Evolutionary conservation across 2,888 invertebrate genomes (phyloP), one percentile per base, ranked within the genome.

Genomic region (Exephanes ischioxanthus): DNA sequence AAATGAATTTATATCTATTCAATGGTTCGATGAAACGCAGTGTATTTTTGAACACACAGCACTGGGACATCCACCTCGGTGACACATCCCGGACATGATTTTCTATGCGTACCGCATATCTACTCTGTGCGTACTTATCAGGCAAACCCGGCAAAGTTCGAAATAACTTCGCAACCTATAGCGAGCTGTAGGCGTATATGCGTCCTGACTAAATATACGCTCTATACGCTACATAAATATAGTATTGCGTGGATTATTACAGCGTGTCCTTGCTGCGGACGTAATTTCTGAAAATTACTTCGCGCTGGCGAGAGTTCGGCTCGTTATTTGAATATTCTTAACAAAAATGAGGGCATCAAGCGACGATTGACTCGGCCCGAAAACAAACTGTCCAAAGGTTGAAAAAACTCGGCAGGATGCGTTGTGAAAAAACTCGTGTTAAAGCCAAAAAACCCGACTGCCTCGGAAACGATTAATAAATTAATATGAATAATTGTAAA

Each of bases 211-310:
- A 30, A 30, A 55, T 63, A 33, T 63, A 75, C 75, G 30, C 11
- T 48, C 0, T 37, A 22, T 26, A 19, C 9, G 19, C 71, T n/a
- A 75, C 48, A 63, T 22, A 72, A 22, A 55, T 58, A 58, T 58
- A 58, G 58, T 58, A 48, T n/a, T 22, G 70, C n/a, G 51, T 22
- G 51, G n/a, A 45, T 41, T 45, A 26, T 63, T 48, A 63, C 45
- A 26, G 33, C 33, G 58, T 30, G 75, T 22, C 75, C 48, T 75
- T 63, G 63, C 9, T 4, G 48, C 45, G 48, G 48, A 75, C 63
- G 48, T 63, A 63, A 33, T 75, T 63, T 75, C 41, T 45, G 63
- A 63, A 75, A 75, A 63, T 48, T 48, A 63, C 75, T 61, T 75
- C 48, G 63, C n/a, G 30, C 61, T 61, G 22, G 26, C 58, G 5